phyloP scores from a whole-genome alignment of 1,140 invertebrate species.

The Phymorhynchus buccinoides region DNA sequence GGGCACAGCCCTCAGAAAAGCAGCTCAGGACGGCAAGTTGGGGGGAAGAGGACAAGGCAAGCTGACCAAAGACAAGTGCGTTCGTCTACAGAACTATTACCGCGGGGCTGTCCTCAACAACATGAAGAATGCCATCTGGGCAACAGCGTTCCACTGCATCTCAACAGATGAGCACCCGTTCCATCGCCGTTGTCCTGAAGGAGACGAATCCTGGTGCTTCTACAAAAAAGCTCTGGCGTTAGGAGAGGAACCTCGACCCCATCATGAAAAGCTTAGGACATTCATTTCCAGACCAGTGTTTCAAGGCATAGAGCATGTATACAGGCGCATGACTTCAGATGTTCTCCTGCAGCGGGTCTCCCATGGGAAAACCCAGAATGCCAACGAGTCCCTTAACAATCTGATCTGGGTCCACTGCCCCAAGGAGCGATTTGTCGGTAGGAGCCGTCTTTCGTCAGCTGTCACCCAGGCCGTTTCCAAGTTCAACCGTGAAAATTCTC shows the following conservation, averaged over 20 bases:
- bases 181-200: background rate
- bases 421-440: no score
- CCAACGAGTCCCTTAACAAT: no score
- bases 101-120: background rate
- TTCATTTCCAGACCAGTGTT: background rate
- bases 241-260: background rate
- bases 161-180: background rate
- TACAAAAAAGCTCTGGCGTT: background rate
- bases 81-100: background rate
- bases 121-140: background rate
- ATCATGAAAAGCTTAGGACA: background rate
- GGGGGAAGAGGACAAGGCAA: background rate
- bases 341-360: no score
- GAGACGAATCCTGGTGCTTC: constrained; percentile 16
- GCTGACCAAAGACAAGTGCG: constrained; percentile 1
- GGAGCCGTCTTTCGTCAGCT: no score
- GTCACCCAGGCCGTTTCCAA: no score
- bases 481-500: no score
- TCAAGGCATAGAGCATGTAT: background rate
- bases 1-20: constrained; percentile 27
- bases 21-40: background rate
- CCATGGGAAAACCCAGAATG: no score
- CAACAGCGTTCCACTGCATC: background rate
- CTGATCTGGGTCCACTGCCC: no score
- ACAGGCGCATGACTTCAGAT: background rate